Evolutionary conservation across 1,140 invertebrate species (phyloP).

Genomic region (Leptonema lineaticorne): DNA sequence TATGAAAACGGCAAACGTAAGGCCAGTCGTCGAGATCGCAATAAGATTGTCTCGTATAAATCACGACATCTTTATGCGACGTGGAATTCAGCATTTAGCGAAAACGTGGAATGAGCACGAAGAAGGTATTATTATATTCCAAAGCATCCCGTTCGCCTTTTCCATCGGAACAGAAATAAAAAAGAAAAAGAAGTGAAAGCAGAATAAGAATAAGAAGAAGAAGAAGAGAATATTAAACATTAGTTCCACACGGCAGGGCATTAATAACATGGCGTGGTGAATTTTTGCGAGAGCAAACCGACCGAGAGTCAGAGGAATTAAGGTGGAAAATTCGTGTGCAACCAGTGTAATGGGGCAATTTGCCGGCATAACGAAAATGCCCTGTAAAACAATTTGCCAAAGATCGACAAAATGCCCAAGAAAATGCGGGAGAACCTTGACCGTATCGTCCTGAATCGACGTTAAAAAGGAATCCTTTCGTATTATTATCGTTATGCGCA

Average conservation of each 20-base stretch:
- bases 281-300: slow-evolving; percentile 32
- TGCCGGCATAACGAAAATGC: slow-evolving; percentile 3
- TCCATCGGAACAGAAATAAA: too few relatives aligned
- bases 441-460: too few relatives aligned
- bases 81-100: slow-evolving; percentile 24
- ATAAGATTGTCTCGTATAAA: slow-evolving; percentile 24
- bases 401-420: not conserved
- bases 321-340: slow-evolving; percentile 32
- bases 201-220: slow-evolving; percentile 8
- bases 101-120: not conserved
- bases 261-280: slow-evolving; percentile 38
- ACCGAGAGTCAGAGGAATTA: slow-evolving; percentile 32
- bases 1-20: too few relatives aligned
- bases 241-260: slow-evolving; percentile 40
- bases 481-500: too few relatives aligned
- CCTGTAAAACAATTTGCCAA: slow-evolving; percentile 15
- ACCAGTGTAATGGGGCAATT: slow-evolving; percentile 14
- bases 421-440: too few relatives aligned
- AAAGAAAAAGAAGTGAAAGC: too few relatives aligned
- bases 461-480: too few relatives aligned
- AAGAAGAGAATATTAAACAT: slow-evolving; percentile 40
- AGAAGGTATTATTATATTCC: not conserved
- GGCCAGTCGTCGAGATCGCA: slow-evolving; percentile 4
- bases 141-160: too few relatives aligned
- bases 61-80: slow-evolving; percentile 32